Evolutionary conservation across 2,888 invertebrate genomes (phyloP), one percentile per base, ranked within the genome.

Genomic region (Eulithis prunata): DNA sequence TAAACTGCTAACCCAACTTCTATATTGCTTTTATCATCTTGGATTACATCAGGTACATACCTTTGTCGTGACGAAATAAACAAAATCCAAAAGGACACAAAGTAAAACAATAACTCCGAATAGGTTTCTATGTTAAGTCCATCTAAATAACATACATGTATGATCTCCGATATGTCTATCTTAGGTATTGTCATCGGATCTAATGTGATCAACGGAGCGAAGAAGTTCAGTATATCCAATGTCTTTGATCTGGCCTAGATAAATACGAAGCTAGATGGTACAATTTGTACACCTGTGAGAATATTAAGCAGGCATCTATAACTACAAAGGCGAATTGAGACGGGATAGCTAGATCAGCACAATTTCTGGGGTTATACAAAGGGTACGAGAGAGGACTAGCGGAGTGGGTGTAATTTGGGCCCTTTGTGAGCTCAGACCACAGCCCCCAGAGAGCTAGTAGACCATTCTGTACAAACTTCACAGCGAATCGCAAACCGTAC

Each of bases 321-420:
- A 71, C 68, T 72, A 73, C 74, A 74, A 74, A 76, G 71, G 70
- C 63, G 71, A 72, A 71, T 76, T 68, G 75, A 82, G 76, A 79
- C 78, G 81, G 81, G 78, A 73, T 73, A 71, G 72, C 79, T 76
- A 77, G 80, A 82, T 84, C 81, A 82, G 79, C 78, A 80, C 77
- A 79, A 78, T 80, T 52, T 77, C 76, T 73, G 70, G 66, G 68
- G 57, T 70, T 72, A 75, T 74, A 80, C 83, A 85, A 84, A 85
- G 82, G 77, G 71, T 70, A 74, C 71, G 74, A 77, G 71, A 65
- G 72, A 73, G 78, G 73, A 71, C 76, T 79, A 73, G 75, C 77
- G 75, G 76, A 82, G 80, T 81, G 77, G 75, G 75, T 79, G 80
- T 85, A 84, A 87, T 86, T 85, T 82, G 75, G 81, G 71, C 78